Evolutionary conservation across 2,113 vertebrate genomes (phyloP), one percentile per base, ranked within the genome.

Genomic region (Pholis gunnellus): DNA sequence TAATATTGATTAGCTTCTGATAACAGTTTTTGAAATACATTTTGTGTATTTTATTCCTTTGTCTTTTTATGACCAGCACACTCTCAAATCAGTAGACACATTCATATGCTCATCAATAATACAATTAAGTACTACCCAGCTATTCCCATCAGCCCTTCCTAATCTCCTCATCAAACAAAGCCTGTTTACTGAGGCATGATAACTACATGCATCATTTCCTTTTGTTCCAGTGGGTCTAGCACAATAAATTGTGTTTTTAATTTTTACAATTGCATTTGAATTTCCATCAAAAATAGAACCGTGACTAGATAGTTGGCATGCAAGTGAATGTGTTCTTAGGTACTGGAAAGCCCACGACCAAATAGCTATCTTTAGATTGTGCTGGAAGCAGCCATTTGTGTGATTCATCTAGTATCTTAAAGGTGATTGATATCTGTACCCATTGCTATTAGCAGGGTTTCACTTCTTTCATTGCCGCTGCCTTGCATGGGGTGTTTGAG

Each of bases 401-500:
- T 48, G 18, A 78, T 56, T 57, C 15, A 44, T 75, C 15, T 66
- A 14, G 29, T 70, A 18, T 64, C 31, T 67, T 57, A 14, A 67
- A 75, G 79, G n/a, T 27, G 20, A 10, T 25, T 29, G 54, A 29
- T 59, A 15, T 67, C 27, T 63, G 20, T n/a, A 13, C 4, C 18
- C 0, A 0, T 40, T 59, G 46, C n/a, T 65, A 15, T 57, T 63
- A 61, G 46, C 3, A 0, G 50, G 64, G 52, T 52, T 83, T 52
- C 46, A 72, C 59, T 82, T 74, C 27, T 72, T 57, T 68, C 22
- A 56, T 75, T 66, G 54, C 72, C 25, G 20, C 61, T 66, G 13
- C 75, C 74, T 81, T 79, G 65, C 77, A 79, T 46, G 38, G 75
- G 75, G 27, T 66, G 70, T 8, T 78, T 31, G 38, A 67, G 71